Evolutionary conservation across 2,888 invertebrate genomes (phyloP).

Genomic region (Rhagonycha fulva): DNA sequence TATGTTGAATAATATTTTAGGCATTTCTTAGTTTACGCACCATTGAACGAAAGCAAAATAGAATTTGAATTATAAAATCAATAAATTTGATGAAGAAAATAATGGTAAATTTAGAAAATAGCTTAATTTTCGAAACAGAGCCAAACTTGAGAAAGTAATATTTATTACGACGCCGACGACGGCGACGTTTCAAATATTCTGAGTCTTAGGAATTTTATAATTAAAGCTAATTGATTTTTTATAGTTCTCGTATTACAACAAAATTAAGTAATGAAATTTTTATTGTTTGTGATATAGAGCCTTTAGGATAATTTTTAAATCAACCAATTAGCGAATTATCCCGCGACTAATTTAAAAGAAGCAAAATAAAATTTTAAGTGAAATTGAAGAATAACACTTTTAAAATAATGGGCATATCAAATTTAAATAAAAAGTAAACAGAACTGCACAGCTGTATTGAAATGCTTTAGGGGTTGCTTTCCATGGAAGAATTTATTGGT

Average conservation of each 20-base stretch:
- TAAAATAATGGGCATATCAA: not conserved
- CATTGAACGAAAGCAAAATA: not conserved
- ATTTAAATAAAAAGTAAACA: not conserved
- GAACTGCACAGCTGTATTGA: not conserved
- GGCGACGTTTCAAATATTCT: not conserved
- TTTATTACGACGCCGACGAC: not conserved
- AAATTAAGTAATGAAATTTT: not conserved
- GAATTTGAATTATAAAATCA: not conserved
- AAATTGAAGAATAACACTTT: not conserved
- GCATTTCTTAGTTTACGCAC: not conserved
- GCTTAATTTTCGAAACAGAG: not conserved
- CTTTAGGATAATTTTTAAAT: not conserved
- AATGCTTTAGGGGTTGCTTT: not conserved
- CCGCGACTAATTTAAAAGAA: not conserved
- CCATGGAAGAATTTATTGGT: not conserved
- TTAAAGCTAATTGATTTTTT: not conserved
- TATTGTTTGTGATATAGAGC: not conserved
- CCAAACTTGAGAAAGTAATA: not conserved
- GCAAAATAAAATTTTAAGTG: not conserved
- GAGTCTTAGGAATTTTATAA: not conserved
- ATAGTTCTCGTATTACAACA: not conserved
- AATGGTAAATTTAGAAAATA: not conserved
- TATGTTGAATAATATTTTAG: not conserved
- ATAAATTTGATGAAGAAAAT: not conserved
- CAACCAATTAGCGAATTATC: not conserved